These are phyloP conservation scores for Tinamus guttatus DNA, from an alignment of 2,113 vertebrate genomes.

Conservation along the genomic window DNA sequence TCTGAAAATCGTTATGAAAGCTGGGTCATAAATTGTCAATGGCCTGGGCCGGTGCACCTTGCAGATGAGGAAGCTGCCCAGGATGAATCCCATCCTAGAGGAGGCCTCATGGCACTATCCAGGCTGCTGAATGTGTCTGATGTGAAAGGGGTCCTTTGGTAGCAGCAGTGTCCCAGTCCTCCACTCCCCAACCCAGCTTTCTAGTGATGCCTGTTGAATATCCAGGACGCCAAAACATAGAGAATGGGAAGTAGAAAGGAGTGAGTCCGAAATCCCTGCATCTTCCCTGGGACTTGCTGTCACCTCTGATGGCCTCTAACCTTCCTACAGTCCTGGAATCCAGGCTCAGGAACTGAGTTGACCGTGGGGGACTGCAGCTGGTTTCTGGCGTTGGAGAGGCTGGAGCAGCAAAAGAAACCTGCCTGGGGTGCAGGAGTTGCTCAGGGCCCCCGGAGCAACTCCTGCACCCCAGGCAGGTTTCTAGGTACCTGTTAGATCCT, in stretches of 20 bases:
- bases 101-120: too few relatives aligned
- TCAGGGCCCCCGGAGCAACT: too few relatives aligned
- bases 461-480: too few relatives aligned
- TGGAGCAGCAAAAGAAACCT: neutral
- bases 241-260: neutral
- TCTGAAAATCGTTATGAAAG: neutral
- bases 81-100: too few relatives aligned
- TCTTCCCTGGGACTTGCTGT: neutral
- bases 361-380: neutral
- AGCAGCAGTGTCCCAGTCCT: neutral
- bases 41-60: neutral
- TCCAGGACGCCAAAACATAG: neutral
- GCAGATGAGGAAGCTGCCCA: neutral
- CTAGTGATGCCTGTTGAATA: neutral
- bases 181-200: neutral
- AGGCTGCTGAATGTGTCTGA: neutral
- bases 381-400: neutral
- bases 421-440: too few relatives aligned
- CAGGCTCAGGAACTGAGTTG: neutral
- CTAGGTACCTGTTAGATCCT: neutral
- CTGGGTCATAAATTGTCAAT: neutral
- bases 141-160: neutral
- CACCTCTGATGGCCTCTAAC: neutral
- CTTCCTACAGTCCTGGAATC: neutral
- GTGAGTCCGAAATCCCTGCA: neutral